Evolutionary conservation across 2,797 vertebrate species (phyloP), one percentile per base, ranked within the genome.

Genomic region (Ctenosaura bakeri): DNA sequence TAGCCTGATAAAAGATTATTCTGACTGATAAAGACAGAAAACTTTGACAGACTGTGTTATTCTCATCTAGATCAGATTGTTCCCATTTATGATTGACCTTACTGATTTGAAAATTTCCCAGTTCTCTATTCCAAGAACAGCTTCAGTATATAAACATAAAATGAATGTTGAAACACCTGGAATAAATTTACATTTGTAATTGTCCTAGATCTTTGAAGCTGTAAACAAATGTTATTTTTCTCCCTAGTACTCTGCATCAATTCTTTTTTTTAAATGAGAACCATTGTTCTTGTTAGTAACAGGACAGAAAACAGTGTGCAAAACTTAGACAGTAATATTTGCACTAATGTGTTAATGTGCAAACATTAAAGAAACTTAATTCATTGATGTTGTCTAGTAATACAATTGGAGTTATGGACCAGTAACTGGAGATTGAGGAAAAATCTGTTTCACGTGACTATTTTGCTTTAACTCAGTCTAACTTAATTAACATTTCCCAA

Each of bases 1-100:
- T 46, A 50, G 6, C 20, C 7, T 69, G 46, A 80, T 88, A 12
- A 35, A 88, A 88, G 22, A 54, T 80, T 88, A 29, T 81, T 89
- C 46, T 73, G 38, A 26, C 26, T 83, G 26, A 81, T 26, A 64
- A 71, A 50, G 26, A 42, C 26, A 35, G 6, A 38, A 7, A 18
- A 80, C 69, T 87, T 69, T 80, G 29, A 88, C 2, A 62, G 52
- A 8, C 10, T 22, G 18, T 66, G 16, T 80, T 32, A n/a, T 71
- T 85, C 69, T 50, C 16, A 62, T 81, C 79, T 79, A n/a, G 6
- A 81, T 59, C 13, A 24, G 52, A 35, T 80, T 35, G 32, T 85
- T 54, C 18, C n/a, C 50, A 50, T 87, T 87, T 78, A 59, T 81
- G 66, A 88, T 12, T 56, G 22, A 18, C n/a, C 50, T 24, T 38